These are phyloP conservation scores for Euzophera pinguis DNA, from an alignment of 2,888 invertebrate species.

Conservation along the genomic window DNA sequence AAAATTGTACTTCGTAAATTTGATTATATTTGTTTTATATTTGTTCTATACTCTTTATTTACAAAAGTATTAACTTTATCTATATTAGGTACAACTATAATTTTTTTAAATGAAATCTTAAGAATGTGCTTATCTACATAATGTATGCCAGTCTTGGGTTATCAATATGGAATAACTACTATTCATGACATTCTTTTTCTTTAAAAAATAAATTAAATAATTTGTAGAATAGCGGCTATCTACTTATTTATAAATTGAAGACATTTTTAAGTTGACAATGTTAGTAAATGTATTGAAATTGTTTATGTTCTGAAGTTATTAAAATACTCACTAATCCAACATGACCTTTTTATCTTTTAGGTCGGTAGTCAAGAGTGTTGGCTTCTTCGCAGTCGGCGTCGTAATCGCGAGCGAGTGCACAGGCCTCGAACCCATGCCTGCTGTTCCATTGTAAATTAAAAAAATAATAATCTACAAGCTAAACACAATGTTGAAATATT, in stretches of 20 bases:
- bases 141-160: background rate
- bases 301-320: background rate
- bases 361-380: conserved; percentile 89
- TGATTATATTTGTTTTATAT: no score
- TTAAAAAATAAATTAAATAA: background rate
- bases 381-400: conserved; percentile 88
- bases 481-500: conserved; percentile 56
- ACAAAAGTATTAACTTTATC: no score
- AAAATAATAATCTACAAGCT: conserved; percentile 30
- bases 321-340: conserved; percentile 10
- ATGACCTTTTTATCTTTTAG: conserved; percentile 72
- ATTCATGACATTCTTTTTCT: background rate
- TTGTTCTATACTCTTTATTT: no score
- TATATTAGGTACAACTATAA: no score
- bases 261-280: background rate
- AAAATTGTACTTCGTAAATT: no score
- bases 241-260: no score
- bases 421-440: conserved; percentile 86
- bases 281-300: background rate
- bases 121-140: background rate
- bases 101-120: background rate
- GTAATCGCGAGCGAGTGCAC: conserved; percentile 88
- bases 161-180: background rate
- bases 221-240: background rate
- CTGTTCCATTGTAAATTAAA: conserved; percentile 62